phyloP scores from a whole-genome alignment of 2,888 invertebrate species.

The Argyresthia goedartella region DNA sequence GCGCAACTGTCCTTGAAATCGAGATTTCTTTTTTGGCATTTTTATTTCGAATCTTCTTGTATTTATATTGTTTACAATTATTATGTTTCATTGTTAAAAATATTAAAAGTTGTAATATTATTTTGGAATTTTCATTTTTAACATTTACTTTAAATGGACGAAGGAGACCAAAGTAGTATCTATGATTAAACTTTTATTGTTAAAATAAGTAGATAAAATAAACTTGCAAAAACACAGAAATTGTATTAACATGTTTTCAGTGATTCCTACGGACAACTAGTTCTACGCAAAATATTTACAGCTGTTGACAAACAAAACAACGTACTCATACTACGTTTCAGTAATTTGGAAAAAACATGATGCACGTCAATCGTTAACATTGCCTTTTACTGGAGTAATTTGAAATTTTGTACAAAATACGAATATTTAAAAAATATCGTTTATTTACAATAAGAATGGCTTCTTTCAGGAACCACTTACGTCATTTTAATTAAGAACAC shows the following conservation, averaged over 20 bases:
- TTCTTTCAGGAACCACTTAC: conserved; percentile 40
- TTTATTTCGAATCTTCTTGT: not conserved
- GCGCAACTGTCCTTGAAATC: not conserved
- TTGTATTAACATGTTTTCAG: conserved; percentile 53
- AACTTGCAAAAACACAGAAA: conserved; percentile 65
- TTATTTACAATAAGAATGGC: conserved; percentile 27
- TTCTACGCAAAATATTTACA: conserved; percentile 62
- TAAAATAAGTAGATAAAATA: conserved; percentile 71
- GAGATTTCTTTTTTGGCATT: not conserved
- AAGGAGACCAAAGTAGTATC: conserved; percentile 17
- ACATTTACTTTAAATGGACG: conserved; percentile 11
- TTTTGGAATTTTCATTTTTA: conserved; percentile 13
- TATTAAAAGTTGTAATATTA: conserved; percentile 10
- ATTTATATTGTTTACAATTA: not conserved
- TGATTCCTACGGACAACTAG: conserved; percentile 36
- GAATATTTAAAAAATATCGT: conserved; percentile 19
- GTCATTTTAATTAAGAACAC: conserved; percentile 36
- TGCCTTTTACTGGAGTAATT: conserved; percentile 18
- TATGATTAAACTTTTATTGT: conserved; percentile 62
- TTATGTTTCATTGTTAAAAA: conserved; percentile 2
- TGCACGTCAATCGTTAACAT: conserved; percentile 62
- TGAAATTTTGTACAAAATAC: conserved; percentile 16
- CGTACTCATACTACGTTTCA: conserved; percentile 35
- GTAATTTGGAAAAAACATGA: conserved; percentile 30
- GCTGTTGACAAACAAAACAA: conserved; percentile 48